phyloP scores from a whole-genome alignment of 1,140 invertebrate species.

The Temnothorax nylanderi region DNA sequence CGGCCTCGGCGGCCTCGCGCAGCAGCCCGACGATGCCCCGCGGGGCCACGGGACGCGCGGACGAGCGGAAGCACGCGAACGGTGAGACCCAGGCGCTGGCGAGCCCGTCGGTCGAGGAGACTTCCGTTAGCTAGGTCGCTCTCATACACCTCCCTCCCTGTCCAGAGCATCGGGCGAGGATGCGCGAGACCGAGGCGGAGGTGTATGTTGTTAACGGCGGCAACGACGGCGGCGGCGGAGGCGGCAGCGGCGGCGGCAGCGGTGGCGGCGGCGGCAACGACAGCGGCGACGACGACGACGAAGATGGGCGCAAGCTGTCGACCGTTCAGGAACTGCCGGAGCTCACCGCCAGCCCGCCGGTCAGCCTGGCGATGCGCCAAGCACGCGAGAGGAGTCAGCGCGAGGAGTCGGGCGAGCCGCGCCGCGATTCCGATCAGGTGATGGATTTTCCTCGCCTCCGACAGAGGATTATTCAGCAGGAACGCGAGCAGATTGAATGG shows the following conservation, averaged over 20 bases:
- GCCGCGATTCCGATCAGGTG: slow-evolving; percentile 61
- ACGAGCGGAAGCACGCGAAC: slow-evolving; percentile 81
- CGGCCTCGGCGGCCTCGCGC: slow-evolving; percentile 72
- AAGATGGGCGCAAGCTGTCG: slow-evolving; percentile 66
- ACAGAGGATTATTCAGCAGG: too few relatives aligned
- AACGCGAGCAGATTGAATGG: neutral
- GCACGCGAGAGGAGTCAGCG: slow-evolving; percentile 40
- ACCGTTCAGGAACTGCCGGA: slow-evolving; percentile 72
- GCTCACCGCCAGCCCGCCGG: slow-evolving; percentile 56
- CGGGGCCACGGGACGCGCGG: slow-evolving; percentile 49
- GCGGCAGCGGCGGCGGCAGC: neutral
- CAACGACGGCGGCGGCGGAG: neutral
- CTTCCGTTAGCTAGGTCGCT: slow-evolving; percentile 83
- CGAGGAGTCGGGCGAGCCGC: neutral
- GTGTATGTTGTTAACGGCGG: slow-evolving; percentile 71
- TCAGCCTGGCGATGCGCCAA: slow-evolving; percentile 38
- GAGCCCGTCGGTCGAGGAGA: slow-evolving; percentile 83
- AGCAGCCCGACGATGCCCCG: slow-evolving; percentile 81
- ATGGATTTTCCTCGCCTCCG: slow-evolving; percentile 46
- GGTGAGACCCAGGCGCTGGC: slow-evolving; percentile 80
- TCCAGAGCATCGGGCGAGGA: slow-evolving; percentile 66
- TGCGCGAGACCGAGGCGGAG: slow-evolving; percentile 67
- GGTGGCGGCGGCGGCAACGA: neutral
- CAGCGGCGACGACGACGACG: slow-evolving; percentile 44
- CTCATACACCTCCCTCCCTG: slow-evolving; percentile 78